A percentile compares a stretch with the other conserved stretches of the same genome.
Evolutionary conservation across 2,797 vertebrate species (phyloP).

Genomic region (Megaceryle alcyon): DNA sequence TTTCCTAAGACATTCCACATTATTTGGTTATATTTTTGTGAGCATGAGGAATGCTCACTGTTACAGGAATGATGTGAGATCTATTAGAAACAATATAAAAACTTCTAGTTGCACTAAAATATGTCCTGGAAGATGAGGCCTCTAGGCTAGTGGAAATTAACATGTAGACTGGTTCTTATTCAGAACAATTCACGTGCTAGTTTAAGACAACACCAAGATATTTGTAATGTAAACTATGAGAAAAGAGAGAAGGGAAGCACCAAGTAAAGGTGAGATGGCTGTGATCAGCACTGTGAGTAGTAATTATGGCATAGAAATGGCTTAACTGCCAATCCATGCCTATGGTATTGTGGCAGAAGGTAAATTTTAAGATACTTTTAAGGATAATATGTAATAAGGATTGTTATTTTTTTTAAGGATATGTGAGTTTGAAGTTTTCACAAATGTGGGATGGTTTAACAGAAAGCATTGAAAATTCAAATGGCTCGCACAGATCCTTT

Average conservation of each 20-base stretch:
- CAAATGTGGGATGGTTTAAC: not conserved
- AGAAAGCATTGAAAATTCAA: not conserved
- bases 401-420: not conserved
- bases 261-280: not conserved
- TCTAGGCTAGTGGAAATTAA: not conserved
- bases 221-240: not conserved
- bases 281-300: rapidly evolving
- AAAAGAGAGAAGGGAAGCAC: not conserved
- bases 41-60: not conserved
- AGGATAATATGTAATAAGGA: not conserved
- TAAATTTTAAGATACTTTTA: not conserved
- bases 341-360: not conserved
- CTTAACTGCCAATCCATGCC: rapidly evolving
- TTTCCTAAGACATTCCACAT: not conserved
- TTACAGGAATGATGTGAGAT: not conserved
- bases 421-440: not conserved
- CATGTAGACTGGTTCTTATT: not conserved
- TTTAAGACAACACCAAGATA: not conserved
- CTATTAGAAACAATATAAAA: not conserved
- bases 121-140: not conserved
- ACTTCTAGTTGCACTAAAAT: not conserved
- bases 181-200: not conserved
- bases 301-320: rapidly evolving
- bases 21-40: not conserved
- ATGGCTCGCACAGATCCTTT: not conserved